A percentile compares a stretch with the other conserved stretches of the same genome.
Evolutionary conservation across 2,888 invertebrate species (phyloP).

Genomic region (Polydrusus cervinus): DNA sequence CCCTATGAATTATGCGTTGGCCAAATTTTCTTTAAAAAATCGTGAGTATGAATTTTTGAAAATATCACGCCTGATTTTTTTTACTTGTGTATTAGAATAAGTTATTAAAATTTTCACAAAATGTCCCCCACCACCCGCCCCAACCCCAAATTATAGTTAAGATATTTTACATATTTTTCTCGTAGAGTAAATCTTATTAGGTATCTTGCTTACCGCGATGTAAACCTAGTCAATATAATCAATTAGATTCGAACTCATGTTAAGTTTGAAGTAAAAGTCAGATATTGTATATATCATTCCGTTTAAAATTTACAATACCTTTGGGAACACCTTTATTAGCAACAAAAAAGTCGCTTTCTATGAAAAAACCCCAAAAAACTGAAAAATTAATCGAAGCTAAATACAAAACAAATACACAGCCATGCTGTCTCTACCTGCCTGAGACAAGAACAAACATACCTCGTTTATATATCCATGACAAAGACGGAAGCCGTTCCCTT

Average conservation of each 20-base stretch:
- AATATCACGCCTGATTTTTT: no score
- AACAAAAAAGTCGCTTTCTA: constrained; percentile 17
- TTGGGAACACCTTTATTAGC: constrained; percentile 35
- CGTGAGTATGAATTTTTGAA: no score
- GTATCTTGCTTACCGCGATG: background rate
- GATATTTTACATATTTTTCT: no score
- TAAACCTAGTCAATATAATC: constrained; percentile 29
- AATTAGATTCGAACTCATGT: constrained; percentile 4
- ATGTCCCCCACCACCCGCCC: no score
- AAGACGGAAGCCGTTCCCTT: constrained; percentile 4
- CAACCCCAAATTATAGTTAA: no score
- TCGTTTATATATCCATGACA: background rate
- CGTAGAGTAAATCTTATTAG: no score
- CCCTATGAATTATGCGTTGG: no score
- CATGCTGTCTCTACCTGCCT: constrained; percentile 40
- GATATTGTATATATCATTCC: background rate
- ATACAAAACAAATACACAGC: constrained; percentile 46
- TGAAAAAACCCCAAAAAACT: constrained; percentile 27
- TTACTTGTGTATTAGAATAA: no score
- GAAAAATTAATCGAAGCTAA: constrained; percentile 29
- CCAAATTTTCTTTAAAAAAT: no score
- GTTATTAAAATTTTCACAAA: no score
- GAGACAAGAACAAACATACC: constrained; percentile 18
- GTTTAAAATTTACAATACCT: constrained; percentile 13
- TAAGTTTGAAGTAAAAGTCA: background rate